Conservation (phyloP, 2,888 invertebrate species). For the Tetranychus piercei region DNA sequence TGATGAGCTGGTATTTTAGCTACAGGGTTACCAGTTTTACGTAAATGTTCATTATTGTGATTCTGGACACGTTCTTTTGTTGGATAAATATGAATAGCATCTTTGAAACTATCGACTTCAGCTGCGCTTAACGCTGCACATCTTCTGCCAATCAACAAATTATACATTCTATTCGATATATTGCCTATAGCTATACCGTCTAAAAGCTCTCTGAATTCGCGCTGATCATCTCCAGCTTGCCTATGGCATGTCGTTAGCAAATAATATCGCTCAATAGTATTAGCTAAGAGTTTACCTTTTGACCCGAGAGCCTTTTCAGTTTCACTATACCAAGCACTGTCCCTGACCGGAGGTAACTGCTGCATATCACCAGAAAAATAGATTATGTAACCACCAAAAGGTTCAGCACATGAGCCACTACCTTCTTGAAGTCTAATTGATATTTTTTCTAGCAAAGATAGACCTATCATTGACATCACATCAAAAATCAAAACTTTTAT, state of each 20-base stretch:
- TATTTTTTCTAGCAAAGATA: not conserved
- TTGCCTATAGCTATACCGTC: not conserved
- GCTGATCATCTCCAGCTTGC: not conserved
- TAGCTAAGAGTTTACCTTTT: not conserved
- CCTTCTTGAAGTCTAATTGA: not conserved
- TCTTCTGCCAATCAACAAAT: not conserved
- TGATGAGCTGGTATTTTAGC: not conserved
- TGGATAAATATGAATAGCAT: not conserved
- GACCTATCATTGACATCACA: conserved; percentile 9
- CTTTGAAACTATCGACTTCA: not conserved
- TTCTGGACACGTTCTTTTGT: not conserved
- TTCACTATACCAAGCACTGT: not conserved
- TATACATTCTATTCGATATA: not conserved
- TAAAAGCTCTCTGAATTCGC: not conserved
- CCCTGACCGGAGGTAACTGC: not conserved
- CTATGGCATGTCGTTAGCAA: not conserved
- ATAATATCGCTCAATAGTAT: fast-evolving
- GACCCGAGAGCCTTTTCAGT: fast-evolving
- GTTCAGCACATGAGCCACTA: not conserved
- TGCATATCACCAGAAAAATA: conserved; percentile 1
- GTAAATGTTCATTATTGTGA: not conserved
- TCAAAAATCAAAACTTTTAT: not conserved
- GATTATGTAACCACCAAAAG: not conserved
- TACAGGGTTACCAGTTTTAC: not conserved
- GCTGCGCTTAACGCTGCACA: no score